A percentile compares a stretch with the other conserved stretches of the same genome.
These are phyloP conservation scores for Plagiodera versicolora DNA, from an alignment of 2,888 invertebrate genomes.

Conservation along the genomic window DNA sequence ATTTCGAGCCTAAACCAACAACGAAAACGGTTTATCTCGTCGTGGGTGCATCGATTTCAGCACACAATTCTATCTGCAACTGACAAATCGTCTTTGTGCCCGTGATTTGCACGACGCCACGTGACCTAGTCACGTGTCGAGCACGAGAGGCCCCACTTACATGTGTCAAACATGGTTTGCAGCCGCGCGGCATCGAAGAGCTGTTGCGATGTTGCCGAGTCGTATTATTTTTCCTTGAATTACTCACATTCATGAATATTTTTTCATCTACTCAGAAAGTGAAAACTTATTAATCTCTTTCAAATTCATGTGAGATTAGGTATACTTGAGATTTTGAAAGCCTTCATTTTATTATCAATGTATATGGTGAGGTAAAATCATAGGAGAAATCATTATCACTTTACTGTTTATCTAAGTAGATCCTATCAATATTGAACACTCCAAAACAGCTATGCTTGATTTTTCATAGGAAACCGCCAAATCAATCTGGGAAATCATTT, in stretches of 20 bases:
- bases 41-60: conserved; percentile 45
- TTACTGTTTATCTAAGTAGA: no score
- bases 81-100: conserved; percentile 45
- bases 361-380: no score
- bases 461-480: no score
- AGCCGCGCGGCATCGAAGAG: neutral
- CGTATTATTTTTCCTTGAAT: neutral
- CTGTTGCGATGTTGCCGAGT: neutral
- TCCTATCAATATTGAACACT: no score
- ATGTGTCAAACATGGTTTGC: conserved; percentile 53
- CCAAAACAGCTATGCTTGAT: no score
- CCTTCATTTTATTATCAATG: no score
- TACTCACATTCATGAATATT: neutral
- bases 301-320: no score
- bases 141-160: conserved; percentile 51
- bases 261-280: no score
- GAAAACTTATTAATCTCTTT: no score
- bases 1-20: conserved; percentile 19
- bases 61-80: conserved; percentile 37
- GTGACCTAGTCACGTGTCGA: conserved; percentile 43
- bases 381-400: no score
- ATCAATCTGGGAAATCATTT: no score
- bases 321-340: no score
- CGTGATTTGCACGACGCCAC: conserved; percentile 44
- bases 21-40: conserved; percentile 27